Conservation (phyloP, 1,140 invertebrate genomes). For the Uloborus diversus region DNA sequence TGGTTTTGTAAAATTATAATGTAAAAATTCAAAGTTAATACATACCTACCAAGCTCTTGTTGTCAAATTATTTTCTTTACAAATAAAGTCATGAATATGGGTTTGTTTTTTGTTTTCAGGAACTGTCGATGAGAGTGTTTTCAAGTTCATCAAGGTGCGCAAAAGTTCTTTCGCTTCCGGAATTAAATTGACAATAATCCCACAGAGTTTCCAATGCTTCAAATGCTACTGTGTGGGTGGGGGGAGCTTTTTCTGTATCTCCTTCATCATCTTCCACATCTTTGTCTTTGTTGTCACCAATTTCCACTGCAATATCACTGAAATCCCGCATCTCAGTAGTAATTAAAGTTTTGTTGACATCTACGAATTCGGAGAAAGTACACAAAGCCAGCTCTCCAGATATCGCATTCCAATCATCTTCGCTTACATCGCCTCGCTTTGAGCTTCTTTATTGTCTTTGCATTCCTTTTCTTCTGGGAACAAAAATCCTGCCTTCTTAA, state of each 20-base stretch:
- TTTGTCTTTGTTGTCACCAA: neutral
- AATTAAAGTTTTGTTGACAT: neutral
- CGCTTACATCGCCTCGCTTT: too few relatives aligned
- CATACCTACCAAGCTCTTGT: too few relatives aligned
- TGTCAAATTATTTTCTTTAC: too few relatives aligned
- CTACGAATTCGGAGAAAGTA: neutral
- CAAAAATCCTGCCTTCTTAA: neutral
- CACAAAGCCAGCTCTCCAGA: too few relatives aligned
- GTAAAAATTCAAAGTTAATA: too few relatives aligned
- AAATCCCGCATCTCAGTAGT: neutral
- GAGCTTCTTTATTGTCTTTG: neutral
- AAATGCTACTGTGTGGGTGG: neutral
- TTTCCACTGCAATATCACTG: neutral
- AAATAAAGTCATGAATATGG: too few relatives aligned
- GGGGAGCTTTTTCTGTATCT: neutral
- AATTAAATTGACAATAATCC: neutral
- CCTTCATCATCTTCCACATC: neutral
- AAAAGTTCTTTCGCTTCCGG: neutral
- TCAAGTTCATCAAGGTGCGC: neutral
- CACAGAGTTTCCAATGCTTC: neutral
- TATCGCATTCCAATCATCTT: neutral
- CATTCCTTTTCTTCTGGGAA: neutral
- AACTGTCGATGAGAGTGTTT: neutral
- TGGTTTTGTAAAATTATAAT: too few relatives aligned
- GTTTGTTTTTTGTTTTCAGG: neutral